Conservation (phyloP, 2,797 vertebrate species). For the Lemur catta region DNA sequence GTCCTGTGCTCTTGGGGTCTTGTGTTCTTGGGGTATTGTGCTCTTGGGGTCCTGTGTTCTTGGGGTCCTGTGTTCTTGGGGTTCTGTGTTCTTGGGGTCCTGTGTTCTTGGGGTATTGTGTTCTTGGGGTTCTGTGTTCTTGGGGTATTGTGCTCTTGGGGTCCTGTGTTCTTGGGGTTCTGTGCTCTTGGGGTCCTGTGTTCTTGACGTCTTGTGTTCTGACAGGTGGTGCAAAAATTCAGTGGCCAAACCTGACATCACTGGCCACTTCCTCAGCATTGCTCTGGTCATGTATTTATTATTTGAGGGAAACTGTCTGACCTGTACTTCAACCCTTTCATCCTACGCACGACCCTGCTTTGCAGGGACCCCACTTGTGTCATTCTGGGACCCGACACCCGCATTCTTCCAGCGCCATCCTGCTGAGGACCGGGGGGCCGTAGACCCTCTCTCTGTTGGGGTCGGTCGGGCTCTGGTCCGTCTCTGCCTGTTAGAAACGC, state of each 20-base stretch:
- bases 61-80: too few species aligned
- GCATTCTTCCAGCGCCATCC: background rate
- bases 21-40: background rate
- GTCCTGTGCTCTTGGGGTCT: background rate
- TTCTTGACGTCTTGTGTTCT: background rate
- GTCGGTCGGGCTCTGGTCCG: background rate
- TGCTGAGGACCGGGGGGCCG: background rate
- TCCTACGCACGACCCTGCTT: accelerated
- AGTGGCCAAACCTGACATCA: accelerated
- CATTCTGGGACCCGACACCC: background rate
- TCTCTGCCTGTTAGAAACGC: background rate
- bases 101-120: too few species aligned
- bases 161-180: too few species aligned
- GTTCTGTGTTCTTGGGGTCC: too few species aligned
- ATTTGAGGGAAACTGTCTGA: background rate
- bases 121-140: too few species aligned
- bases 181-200: too few species aligned
- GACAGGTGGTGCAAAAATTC: background rate
- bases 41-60: too few species aligned
- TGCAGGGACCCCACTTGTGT: background rate
- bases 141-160: too few species aligned
- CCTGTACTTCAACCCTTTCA: accelerated
- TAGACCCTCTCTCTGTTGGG: background rate
- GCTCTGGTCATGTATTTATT: accelerated
- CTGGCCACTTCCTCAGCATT: background rate